phyloP scores from a whole-genome alignment of 2,113 vertebrate species.

The Brachyistius frenatus region DNA sequence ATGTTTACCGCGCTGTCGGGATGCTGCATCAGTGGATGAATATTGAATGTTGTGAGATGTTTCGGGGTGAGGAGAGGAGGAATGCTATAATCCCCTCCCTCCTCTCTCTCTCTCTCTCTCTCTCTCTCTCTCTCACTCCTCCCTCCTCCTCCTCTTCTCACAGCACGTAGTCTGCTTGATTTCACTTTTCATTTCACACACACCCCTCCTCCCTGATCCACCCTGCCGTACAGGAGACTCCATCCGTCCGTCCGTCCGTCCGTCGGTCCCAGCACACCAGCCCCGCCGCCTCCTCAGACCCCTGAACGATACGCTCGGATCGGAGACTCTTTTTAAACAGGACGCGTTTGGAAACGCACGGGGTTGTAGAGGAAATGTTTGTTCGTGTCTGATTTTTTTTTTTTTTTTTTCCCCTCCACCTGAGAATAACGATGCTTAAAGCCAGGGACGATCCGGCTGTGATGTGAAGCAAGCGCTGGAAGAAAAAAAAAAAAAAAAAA shows the following conservation, averaged over 20 bases:
- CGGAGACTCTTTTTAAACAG: background rate
- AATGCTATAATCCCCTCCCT: slow-evolving; percentile 10
- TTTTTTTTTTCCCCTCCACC: no score
- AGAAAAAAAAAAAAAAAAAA: no score
- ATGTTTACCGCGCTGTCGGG: background rate
- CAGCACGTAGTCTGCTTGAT: slow-evolving; percentile 56
- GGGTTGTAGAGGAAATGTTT: background rate
- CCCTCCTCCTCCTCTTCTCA: background rate
- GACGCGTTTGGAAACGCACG: background rate
- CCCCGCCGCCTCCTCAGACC: no score
- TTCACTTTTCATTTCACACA: slow-evolving; percentile 68
- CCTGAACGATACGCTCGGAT: no score
- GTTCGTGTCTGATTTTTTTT: slow-evolving; percentile 14
- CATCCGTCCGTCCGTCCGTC: slow-evolving; percentile 21
- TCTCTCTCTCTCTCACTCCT: background rate
- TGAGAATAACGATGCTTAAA: slow-evolving; percentile 52
- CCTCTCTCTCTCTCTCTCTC: background rate
- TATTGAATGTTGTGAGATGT: background rate
- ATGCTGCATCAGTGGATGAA: background rate
- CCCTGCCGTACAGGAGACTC: slow-evolving; percentile 59
- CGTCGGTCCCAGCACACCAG: slow-evolving; percentile 52
- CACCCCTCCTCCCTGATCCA: slow-evolving; percentile 38
- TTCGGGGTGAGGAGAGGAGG: slow-evolving; percentile 1
- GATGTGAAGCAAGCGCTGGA: slow-evolving; percentile 38
- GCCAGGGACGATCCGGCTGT: slow-evolving; percentile 17